A percentile compares a stretch with the other conserved stretches of the same genome.
Conservation (phyloP, 1,140 invertebrate species). For the Brachionus plicatilis region DNA sequence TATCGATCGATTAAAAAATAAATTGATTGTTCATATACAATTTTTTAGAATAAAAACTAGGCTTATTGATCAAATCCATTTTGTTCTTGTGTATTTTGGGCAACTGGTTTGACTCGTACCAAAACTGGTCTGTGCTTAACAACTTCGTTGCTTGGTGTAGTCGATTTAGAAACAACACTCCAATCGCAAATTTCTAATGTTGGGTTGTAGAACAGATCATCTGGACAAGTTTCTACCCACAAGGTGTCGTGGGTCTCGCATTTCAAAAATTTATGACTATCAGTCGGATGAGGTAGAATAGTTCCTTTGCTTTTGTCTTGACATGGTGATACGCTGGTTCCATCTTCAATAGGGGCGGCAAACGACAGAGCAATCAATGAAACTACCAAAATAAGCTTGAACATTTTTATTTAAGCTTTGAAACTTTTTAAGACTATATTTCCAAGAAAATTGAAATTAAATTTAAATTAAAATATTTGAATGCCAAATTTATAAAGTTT, state of each 20-base stretch:
- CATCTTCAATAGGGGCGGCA: background rate
- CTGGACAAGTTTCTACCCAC: constrained; percentile 37
- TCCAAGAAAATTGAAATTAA: background rate
- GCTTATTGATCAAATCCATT: background rate
- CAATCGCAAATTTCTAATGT: background rate
- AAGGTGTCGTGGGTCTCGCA: constrained; percentile 24
- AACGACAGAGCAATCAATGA: background rate
- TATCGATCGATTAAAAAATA: background rate
- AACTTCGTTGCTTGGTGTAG: background rate
- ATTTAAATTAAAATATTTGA: background rate
- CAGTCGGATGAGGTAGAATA: constrained; percentile 3
- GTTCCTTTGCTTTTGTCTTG: background rate
- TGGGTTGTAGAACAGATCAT: constrained; percentile 38
- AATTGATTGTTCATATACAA: background rate
- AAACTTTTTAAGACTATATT: background rate
- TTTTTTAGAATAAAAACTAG: background rate
- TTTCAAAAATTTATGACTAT: constrained; percentile 32
- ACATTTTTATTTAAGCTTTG: background rate
- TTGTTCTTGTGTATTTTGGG: background rate
- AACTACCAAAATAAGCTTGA: background rate
- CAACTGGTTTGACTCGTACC: background rate
- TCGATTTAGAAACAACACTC: constrained; percentile 1
- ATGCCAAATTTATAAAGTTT: constrained; percentile 1
- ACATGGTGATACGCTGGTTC: background rate
- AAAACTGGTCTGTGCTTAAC: constrained; percentile 27